A percentile compares a stretch with the other conserved stretches of the same genome.
phyloP scores from a whole-genome alignment of 1,140 invertebrate species.

The Uloborus diversus region DNA sequence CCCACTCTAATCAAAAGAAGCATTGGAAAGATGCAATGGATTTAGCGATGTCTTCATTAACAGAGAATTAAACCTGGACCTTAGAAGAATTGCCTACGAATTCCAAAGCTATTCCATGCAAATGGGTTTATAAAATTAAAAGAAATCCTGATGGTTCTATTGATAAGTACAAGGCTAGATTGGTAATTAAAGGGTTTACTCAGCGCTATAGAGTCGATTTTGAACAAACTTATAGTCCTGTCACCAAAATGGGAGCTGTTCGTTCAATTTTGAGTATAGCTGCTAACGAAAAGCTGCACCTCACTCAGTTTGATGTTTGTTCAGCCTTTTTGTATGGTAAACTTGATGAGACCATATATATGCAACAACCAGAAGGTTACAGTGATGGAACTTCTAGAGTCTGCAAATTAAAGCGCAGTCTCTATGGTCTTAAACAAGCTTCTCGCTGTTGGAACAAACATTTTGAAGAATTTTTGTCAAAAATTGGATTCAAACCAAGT shows the following conservation, averaged over 20 bases:
- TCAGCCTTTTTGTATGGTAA: constrained; percentile 66
- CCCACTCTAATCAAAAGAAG: no score
- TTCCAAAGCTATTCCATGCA: neutral
- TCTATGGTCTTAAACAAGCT: constrained; percentile 67
- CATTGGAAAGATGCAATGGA: neutral
- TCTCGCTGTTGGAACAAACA: constrained; percentile 61
- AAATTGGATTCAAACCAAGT: neutral
- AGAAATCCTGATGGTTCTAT: neutral
- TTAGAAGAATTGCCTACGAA: neutral
- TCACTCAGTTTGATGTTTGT: constrained; percentile 60
- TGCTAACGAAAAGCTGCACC: neutral
- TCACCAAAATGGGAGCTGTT: neutral
- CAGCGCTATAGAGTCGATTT: neutral
- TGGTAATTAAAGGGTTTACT: neutral
- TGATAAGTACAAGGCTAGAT: neutral
- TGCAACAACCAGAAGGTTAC: constrained; percentile 63
- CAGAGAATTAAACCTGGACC: neutral
- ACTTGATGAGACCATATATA: constrained; percentile 65
- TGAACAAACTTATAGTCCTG: neutral
- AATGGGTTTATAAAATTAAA: neutral
- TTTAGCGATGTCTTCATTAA: neutral
- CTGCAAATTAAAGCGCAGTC: constrained; percentile 61
- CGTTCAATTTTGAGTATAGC: neutral
- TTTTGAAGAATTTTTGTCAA: neutral
- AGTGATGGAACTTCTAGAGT: constrained; percentile 57